Evolutionary conservation across 2,888 invertebrate genomes (phyloP), one percentile per base, ranked within the genome.

Genomic region (Drosophila picticornis): DNA sequence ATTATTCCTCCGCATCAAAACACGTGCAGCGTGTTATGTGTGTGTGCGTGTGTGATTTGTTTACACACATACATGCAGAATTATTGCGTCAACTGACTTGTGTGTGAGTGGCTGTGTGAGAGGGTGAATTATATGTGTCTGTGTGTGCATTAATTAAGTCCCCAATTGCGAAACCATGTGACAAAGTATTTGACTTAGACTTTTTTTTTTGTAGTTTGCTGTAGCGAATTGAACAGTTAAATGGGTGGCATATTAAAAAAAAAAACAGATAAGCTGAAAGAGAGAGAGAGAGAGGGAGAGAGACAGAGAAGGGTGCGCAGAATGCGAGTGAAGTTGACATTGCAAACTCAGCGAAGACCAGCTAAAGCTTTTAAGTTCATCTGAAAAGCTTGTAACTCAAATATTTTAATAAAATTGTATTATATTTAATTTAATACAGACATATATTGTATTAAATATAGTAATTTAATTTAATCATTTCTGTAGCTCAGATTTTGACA

Each of bases 161-260:
- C 70, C 69, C 81, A 69, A 71, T 59, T 53, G 61, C 29, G 65
- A 69, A 50, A 31, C 69, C 85, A 85, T 90, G 85, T 85, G 85
- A 85, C 90, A 85, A 72, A 75, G 83, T 90, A 82, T 80, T 90
- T 88, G 70, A 88, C 81, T 80, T 85, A 72, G 66, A 53, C 75
- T 81, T 80, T 36, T 22, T 22, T 57, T 63, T 70, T 70, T 67
- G 36, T 55, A 53, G 63, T 83, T 75, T 58, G 52, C 72, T 53
- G 56, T 9, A 52, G 68, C 53, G 58, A 62, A 68, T 77, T 72
- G 32, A 64, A 53, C 72, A 80, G 84, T 83, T 74, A 88, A 58
- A 77, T 62, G 57, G 51, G 31, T 59, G 53, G 50, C 29, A 66
- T 73, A 73, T 63, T 77, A 56, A 77, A 66, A 69, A 51, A 52